Percentiles rank a stretch among this genome's conserved stretches.
These are phyloP conservation scores for Nylanderia fulva DNA, from an alignment of 1,140 invertebrate genomes.

Conservation along the genomic window DNA sequence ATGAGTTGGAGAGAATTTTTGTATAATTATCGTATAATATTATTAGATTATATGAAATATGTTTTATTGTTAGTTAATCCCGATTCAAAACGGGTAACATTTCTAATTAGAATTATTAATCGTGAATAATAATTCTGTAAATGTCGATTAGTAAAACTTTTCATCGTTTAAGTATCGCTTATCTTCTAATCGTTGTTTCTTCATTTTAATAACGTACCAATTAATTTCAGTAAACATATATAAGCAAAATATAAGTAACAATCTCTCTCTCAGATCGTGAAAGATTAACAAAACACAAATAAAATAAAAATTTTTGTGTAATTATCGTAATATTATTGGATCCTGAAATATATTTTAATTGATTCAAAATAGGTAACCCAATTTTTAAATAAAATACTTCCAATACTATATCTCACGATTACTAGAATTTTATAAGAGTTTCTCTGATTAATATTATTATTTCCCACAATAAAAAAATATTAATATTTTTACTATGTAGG, in stretches of 20 bases:
- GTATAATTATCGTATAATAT: background rate
- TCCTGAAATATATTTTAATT: background rate
- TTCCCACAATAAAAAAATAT: too few species aligned
- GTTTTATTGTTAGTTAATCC: background rate
- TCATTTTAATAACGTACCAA: background rate
- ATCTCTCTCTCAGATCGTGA: background rate
- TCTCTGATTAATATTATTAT: too few species aligned
- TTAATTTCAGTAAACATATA: background rate
- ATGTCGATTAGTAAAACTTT: slow-evolving; percentile 33
- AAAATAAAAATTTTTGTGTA: background rate
- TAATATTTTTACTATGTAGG: too few species aligned
- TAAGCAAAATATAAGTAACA: too few species aligned
- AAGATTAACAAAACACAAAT: slow-evolving; percentile 5
- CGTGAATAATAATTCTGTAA: slow-evolving; percentile 39
- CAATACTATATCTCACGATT: too few species aligned
- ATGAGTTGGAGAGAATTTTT: background rate
- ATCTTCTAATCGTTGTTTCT: slow-evolving; percentile 26
- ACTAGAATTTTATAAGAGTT: too few species aligned
- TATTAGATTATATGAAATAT: background rate
- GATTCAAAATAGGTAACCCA: background rate
- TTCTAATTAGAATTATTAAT: background rate
- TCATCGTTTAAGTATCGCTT: slow-evolving; percentile 15
- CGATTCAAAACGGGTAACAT: background rate
- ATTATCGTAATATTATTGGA: slow-evolving; percentile 3
- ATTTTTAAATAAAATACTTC: background rate